These are phyloP conservation scores for Clavelina lepadiformis DNA, from an alignment of 23 tunicate genomes.

Conservation along the genomic window DNA sequence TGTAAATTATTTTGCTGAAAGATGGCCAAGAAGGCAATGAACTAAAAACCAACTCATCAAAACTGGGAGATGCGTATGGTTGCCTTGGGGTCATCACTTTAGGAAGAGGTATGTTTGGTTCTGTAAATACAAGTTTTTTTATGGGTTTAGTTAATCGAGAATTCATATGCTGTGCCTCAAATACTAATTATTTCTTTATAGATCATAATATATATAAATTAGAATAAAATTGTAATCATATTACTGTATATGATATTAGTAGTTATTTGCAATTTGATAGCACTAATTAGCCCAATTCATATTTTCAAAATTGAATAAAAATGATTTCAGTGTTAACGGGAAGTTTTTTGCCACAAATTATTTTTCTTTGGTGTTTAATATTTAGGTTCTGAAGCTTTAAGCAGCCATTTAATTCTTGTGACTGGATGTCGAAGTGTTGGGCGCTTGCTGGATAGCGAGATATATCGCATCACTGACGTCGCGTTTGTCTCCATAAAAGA, in stretches of 20 bases:
- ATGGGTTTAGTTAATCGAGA: too few relatives aligned
- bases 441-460: constrained; percentile 52
- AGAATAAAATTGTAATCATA: too few relatives aligned
- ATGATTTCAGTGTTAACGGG: too few relatives aligned
- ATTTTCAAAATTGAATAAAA: too few relatives aligned
- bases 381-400: constrained; percentile 2
- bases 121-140: too few relatives aligned
- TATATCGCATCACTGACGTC: constrained; percentile 69
- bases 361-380: neutral
- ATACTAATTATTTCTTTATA: too few relatives aligned
- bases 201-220: too few relatives aligned
- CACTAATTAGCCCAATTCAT: too few relatives aligned
- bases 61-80: constrained; percentile 67
- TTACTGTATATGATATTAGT: too few relatives aligned
- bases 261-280: too few relatives aligned
- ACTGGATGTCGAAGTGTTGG: constrained; percentile 80
- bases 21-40: constrained; percentile 41
- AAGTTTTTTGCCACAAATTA: too few relatives aligned
- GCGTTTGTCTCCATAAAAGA: constrained; percentile 55
- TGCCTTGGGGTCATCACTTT: constrained; percentile 69
- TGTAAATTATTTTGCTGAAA: neutral
- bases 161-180: too few relatives aligned
- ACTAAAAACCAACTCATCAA: constrained; percentile 29
- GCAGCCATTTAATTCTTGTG: constrained; percentile 33
- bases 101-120: constrained; percentile 20